Evolutionary conservation across 23 tunicate genomes (phyloP).

Genomic region (Halocynthia aurantium): DNA sequence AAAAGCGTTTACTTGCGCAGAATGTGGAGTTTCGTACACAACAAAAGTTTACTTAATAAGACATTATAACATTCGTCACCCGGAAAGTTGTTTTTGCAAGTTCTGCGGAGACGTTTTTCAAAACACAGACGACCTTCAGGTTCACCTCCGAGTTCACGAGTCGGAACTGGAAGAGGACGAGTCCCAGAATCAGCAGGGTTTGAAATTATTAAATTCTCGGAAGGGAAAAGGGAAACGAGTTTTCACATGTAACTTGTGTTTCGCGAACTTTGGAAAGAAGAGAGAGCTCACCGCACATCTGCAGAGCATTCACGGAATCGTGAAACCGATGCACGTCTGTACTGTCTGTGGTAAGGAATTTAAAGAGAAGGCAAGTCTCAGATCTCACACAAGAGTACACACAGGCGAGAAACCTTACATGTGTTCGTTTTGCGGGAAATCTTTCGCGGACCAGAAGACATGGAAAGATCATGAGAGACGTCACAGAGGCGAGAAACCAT

Average conservation of each 20-base stretch:
- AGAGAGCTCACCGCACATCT: neutral
- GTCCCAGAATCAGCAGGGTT: neutral
- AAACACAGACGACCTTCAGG: slow-evolving; percentile 2
- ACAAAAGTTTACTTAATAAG: slow-evolving; percentile 5
- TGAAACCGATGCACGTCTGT: slow-evolving; percentile 12
- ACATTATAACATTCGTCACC: slow-evolving; percentile 11
- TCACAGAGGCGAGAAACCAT: slow-evolving; percentile 90
- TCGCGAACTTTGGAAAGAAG: neutral
- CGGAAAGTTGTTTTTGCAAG: slow-evolving; percentile 17
- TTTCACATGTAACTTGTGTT: slow-evolving; percentile 14
- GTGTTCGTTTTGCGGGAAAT: slow-evolving; percentile 60
- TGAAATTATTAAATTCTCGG: neutral
- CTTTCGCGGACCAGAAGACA: slow-evolving; percentile 69
- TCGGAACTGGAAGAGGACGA: neutral
- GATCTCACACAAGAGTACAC: slow-evolving; percentile 58
- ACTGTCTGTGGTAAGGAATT: slow-evolving; percentile 10
- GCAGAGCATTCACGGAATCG: slow-evolving; percentile 11
- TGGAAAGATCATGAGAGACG: slow-evolving; percentile 69
- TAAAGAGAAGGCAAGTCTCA: slow-evolving; percentile 28
- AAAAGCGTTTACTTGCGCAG: slow-evolving; percentile 10
- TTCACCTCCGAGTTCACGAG: slow-evolving; percentile 7
- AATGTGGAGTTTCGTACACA: neutral
- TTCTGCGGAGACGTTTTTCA: slow-evolving; percentile 10
- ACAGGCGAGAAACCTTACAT: slow-evolving; percentile 72
- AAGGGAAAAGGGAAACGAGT: neutral